Conservation (phyloP, 2,888 invertebrate species). For the Mesorhabditis belari region DNA sequence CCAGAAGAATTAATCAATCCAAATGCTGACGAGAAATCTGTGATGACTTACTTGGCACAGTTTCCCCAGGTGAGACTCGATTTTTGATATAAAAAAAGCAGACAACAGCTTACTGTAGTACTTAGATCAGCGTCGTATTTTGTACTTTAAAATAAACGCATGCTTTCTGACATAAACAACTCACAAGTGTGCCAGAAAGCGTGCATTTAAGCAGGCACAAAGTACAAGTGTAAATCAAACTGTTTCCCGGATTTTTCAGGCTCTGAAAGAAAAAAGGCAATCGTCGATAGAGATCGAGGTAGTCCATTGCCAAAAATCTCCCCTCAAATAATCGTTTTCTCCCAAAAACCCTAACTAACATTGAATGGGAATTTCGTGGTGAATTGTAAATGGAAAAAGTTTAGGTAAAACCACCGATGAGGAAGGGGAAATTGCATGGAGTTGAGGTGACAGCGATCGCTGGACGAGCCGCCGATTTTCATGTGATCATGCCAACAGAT, state of each 20-base stretch:
- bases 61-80: slow-evolving; percentile 68
- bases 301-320: neutral
- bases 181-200: too few species aligned
- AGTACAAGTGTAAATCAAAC: too few species aligned
- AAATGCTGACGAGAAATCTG: slow-evolving; percentile 81
- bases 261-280: too few species aligned
- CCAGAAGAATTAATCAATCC: slow-evolving; percentile 85
- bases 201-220: too few species aligned
- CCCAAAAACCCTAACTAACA: neutral
- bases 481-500: slow-evolving; percentile 11
- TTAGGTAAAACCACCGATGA: neutral
- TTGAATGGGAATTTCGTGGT: too few species aligned
- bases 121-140: too few species aligned
- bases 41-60: slow-evolving; percentile 89
- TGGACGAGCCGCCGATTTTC: slow-evolving; percentile 10
- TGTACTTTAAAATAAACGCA: too few species aligned
- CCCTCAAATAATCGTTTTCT: neutral
- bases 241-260: too few species aligned
- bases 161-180: too few species aligned
- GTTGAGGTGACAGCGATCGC: slow-evolving; percentile 18
- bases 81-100: neutral
- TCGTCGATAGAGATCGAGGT: too few species aligned
- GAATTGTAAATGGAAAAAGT: neutral
- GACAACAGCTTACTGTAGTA: neutral
- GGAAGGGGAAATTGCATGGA: neutral